Percentiles rank a stretch among this genome's conserved stretches.
Evolutionary conservation across 1,140 invertebrate species (phyloP).

Genomic region (Caenorhabditis latens): DNA sequence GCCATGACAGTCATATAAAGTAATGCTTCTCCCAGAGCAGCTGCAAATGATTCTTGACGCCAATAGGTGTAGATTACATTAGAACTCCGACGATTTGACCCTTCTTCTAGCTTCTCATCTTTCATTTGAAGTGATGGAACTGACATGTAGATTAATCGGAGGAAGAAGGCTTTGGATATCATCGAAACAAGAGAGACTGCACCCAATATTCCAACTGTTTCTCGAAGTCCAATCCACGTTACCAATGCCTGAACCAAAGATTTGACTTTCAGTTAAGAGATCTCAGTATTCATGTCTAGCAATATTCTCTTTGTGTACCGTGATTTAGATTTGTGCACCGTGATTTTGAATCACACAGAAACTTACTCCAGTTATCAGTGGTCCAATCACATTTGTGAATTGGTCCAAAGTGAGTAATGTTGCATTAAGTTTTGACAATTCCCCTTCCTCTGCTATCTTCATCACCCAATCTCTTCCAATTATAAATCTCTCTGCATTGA

Average conservation of each 20-base stretch:
- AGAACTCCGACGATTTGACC: not conserved
- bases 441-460: conserved; percentile 19
- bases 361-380: conserved; percentile 67
- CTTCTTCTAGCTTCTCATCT: not conserved
- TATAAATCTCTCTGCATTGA: conserved; percentile 60
- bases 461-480: conserved; percentile 61
- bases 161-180: conserved; percentile 48
- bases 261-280: not conserved
- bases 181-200: conserved; percentile 36
- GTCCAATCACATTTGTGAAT: conserved; percentile 67
- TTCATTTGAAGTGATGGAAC: conserved; percentile 38
- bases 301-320: too few relatives aligned
- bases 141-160: conserved; percentile 21
- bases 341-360: not conserved
- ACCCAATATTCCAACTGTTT: conserved; percentile 48
- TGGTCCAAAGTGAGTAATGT: conserved; percentile 70
- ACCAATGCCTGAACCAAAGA: conserved; percentile 48
- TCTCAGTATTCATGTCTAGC: too few relatives aligned
- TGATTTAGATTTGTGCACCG: too few relatives aligned
- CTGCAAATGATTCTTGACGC: conserved; percentile 51
- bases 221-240: conserved; percentile 59
- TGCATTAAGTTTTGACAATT: conserved; percentile 67
- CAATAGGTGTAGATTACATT: conserved; percentile 54
- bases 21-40: conserved; percentile 63
- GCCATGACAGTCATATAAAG: conserved; percentile 62